Base-by-base conservation (phyloP, 2,888 invertebrate genomes). In the Synanthedon andrenaeformis region DNA sequence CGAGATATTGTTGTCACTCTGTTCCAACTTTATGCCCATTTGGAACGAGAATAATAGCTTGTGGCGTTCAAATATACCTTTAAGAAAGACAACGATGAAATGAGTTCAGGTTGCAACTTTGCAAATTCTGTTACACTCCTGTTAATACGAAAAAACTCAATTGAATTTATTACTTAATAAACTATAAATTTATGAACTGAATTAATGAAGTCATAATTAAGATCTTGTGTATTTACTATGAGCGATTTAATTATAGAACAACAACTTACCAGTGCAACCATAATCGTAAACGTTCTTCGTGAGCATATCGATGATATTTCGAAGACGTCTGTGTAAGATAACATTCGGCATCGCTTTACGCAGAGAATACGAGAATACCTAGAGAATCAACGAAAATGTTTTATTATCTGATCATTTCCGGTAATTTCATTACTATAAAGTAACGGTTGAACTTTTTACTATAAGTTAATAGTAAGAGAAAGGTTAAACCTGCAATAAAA, bases 261-360 rank as follows among this genome's bases (percentile, higher is more conserved):
- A 35, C 28, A 42, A 52, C 52, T 63, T 66, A 91, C 91, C 93
- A 28, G 95, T 96, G 67, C 97, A 97, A 2, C 96, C 97, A 65
- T 96, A 97, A 67, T 94, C 93, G 68, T 97, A 97, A 0, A 97
- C 92, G 69, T 94, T 96, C 68, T 93, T 93, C 0, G 96, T 97
- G 42, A 97, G 83, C 60, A 92, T 94, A 53, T 91, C 92, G 58
- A 96, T 93, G 56, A 97, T 96, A 69, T 96, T 97, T 48, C 77
- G 81, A 51, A 97, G 79, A 8, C 97, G 90, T 65, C 92, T 93
- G 3, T 74, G 64, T 1, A 96, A 76, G n/a, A 93, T 89, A 1
- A 93, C 91, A 70, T 96, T 95, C 0, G 96, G 95, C 71, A 95
- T 87, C 3, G 96, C 93, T 76, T 94, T 96, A 55, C 92, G 91